phyloP scores from a whole-genome alignment of 2,113 vertebrate genomes.

The Ranitomeya imitator region DNA sequence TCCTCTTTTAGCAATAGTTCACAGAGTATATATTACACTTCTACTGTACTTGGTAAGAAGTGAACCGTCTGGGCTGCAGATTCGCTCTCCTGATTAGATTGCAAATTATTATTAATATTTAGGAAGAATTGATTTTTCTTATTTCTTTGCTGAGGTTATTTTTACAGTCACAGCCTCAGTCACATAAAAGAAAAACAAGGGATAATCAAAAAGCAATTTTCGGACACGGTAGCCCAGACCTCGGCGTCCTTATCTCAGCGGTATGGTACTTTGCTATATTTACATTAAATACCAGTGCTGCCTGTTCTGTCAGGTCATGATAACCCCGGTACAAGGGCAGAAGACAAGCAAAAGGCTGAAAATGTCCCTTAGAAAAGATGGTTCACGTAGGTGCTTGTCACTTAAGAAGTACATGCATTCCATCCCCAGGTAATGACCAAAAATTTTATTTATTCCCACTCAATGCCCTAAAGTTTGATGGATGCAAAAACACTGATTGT shows the following conservation, averaged over 20 bases:
- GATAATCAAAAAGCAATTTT: neutral
- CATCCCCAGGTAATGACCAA: neutral
- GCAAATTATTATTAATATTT: constrained; percentile 29
- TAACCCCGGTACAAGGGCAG: neutral
- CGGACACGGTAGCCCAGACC: neutral
- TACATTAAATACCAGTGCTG: neutral
- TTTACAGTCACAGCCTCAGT: constrained; percentile 1
- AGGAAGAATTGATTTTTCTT: neutral
- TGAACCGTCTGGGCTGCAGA: neutral
- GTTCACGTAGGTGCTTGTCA: neutral
- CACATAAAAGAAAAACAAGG: neutral
- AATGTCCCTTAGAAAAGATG: neutral
- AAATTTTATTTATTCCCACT: neutral
- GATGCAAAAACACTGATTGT: neutral
- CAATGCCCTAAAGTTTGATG: neutral
- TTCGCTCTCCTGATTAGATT: constrained; percentile 1
- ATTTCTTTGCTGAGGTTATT: constrained; percentile 9
- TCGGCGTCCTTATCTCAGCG: neutral
- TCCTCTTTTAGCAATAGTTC: neutral
- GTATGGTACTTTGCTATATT: neutral
- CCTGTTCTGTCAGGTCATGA: constrained; percentile 1
- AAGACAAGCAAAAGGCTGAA: neutral
- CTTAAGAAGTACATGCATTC: neutral
- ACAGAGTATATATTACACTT: neutral
- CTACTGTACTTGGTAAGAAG: neutral